Conservation (phyloP, 2,797 vertebrate genomes). For the Podarcis siculus region DNA sequence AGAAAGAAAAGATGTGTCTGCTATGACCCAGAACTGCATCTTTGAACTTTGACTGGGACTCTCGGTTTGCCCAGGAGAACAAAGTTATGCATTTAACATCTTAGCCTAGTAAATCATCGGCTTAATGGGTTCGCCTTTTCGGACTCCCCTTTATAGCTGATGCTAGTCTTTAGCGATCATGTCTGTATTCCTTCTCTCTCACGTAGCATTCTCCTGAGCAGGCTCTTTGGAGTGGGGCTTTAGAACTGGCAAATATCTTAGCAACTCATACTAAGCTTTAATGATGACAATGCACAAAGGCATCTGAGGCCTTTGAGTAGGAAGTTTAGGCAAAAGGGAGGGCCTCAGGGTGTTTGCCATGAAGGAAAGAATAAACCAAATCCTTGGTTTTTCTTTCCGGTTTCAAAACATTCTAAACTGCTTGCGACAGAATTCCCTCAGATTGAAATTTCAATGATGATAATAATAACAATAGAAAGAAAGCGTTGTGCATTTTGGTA, state of each 20-base stretch:
- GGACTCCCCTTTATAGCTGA: conserved; percentile 28
- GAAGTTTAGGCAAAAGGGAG: conserved; percentile 23
- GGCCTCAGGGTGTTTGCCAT: not conserved
- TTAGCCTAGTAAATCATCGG: conserved; percentile 54
- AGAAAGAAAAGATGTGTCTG: conserved; percentile 49
- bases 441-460: not conserved
- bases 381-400: not conserved
- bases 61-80: conserved; percentile 40
- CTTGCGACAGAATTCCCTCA: not conserved
- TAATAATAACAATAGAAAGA: not conserved
- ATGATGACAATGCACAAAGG: conserved; percentile 27
- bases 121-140: conserved; percentile 53
- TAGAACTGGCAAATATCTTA: conserved; percentile 35
- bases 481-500: not conserved
- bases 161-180: conserved; percentile 24
- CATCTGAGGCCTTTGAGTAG: not conserved
- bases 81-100: conserved; percentile 36
- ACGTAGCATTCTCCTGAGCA: conserved; percentile 21
- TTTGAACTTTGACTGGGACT: conserved; percentile 58
- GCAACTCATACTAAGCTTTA: conserved; percentile 34
- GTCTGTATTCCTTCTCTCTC: conserved; percentile 37
- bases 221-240: conserved; percentile 30
- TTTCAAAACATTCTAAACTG: not conserved
- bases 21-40: conserved; percentile 51
- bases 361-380: not conserved